Percentiles rank a stretch among this genome's conserved stretches.
These are phyloP conservation scores for Metacarcinus magister DNA, from an alignment of 2,888 invertebrate species.

Conservation along the genomic window DNA sequence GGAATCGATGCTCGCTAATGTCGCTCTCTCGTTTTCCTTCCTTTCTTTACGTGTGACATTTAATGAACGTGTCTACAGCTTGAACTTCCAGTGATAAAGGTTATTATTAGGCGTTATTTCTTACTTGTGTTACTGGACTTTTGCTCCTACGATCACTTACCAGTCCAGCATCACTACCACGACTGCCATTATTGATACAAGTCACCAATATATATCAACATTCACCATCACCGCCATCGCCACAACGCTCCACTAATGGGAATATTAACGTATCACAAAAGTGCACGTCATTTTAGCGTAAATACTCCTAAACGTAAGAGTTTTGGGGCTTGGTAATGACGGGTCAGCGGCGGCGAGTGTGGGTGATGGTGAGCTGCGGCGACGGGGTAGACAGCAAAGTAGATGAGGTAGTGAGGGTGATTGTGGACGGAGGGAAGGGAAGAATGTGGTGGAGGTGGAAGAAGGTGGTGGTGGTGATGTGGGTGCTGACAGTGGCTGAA, in stretches of 20 bases:
- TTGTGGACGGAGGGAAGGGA: background rate
- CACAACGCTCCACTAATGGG: background rate
- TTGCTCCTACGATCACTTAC: background rate
- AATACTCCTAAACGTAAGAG: background rate
- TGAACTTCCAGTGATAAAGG: background rate
- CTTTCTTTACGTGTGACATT: conserved; percentile 32
- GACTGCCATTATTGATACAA: background rate
- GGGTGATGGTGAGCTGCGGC: background rate
- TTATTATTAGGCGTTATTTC: conserved; percentile 5
- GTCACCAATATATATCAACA: background rate
- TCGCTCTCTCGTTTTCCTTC: conserved; percentile 28
- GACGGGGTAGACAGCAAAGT: background rate
- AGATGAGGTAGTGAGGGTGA: background rate
- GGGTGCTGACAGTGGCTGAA: background rate
- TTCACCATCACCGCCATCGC: background rate
- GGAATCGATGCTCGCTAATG: conserved; percentile 27
- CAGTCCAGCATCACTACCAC: background rate
- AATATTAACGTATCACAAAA: background rate
- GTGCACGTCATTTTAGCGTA: background rate
- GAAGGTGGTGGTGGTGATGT: background rate
- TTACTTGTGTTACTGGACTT: background rate
- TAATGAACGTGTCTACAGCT: conserved; percentile 18
- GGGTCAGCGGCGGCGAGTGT: background rate
- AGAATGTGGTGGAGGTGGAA: background rate
- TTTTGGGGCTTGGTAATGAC: background rate